Percentiles rank a stretch among this genome's conserved stretches.
These are phyloP conservation scores for Odontomachus brunneus DNA, from an alignment of 1,140 invertebrate genomes.

Conservation along the genomic window DNA sequence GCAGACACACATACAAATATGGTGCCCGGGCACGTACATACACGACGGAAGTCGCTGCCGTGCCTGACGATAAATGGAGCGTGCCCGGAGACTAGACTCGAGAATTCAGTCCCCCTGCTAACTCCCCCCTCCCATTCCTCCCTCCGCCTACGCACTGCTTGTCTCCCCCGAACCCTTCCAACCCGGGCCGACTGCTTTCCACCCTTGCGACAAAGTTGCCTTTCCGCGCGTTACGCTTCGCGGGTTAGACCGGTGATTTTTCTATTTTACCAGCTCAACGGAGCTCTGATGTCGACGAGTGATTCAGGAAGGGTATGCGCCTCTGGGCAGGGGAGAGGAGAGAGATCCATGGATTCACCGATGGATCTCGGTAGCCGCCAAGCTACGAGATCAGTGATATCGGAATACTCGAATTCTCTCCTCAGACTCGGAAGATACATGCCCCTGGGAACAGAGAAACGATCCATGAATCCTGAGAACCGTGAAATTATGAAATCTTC, in stretches of 20 bases:
- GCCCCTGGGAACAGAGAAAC: background rate
- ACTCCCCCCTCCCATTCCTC: background rate
- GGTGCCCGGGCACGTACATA: constrained; percentile 1
- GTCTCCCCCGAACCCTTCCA: background rate
- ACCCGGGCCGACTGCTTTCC: too few species aligned
- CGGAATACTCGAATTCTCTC: too few species aligned
- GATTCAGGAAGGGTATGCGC: background rate
- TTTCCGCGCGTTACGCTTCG: constrained; percentile 37
- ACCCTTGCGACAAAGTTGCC: background rate
- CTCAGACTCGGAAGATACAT: background rate
- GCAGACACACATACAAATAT: constrained; percentile 38
- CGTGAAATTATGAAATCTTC: background rate
- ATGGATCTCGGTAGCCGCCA: background rate
- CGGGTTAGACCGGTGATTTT: constrained; percentile 36
- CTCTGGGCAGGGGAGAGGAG: background rate
- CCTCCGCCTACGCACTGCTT: constrained; percentile 30
- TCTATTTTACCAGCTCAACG: constrained; percentile 35
- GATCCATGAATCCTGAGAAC: background rate
- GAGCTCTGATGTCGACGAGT: background rate
- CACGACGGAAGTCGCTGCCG: constrained; percentile 29
- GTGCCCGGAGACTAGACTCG: constrained; percentile 44
- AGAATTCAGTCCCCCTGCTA: constrained; percentile 8
- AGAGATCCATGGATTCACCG: background rate
- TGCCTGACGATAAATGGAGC: constrained; percentile 64
- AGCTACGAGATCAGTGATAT: background rate